Conservation (phyloP, 2,797 vertebrate genomes). For the Sphenodon punctatus region DNA sequence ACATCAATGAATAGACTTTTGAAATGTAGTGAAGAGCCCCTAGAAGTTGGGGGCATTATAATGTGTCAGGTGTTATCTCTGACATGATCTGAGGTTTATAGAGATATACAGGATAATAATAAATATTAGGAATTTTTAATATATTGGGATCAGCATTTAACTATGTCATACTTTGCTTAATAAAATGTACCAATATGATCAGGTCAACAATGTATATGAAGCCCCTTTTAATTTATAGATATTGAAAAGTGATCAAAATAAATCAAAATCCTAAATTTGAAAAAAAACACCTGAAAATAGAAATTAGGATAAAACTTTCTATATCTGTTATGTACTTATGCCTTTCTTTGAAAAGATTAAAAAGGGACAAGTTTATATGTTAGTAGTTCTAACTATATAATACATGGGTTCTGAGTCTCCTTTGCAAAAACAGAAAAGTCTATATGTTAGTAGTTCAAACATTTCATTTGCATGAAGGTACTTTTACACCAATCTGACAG, state of each 20-base stretch:
- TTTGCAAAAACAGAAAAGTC: no score
- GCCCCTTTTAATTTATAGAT: background rate
- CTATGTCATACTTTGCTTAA: background rate
- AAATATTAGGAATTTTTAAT: background rate
- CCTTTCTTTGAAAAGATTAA: no score
- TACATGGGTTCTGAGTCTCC: no score
- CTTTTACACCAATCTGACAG: background rate
- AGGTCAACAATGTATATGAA: background rate
- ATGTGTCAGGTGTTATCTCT: rapidly evolving
- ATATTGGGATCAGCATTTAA: background rate
- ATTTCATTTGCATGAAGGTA: rapidly evolving
- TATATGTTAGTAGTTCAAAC: no score
- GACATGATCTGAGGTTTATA: rapidly evolving
- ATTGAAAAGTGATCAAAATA: background rate
- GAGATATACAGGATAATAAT: rapidly evolving
- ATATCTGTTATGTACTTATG: no score
- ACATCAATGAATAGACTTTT: background rate
- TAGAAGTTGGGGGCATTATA: background rate
- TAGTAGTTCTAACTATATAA: no score
- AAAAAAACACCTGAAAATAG: no score
- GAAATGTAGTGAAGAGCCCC: background rate
- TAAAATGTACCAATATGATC: background rate
- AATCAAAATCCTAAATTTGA: background rate
- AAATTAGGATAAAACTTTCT: no score
- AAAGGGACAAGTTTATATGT: no score